phyloP scores from a whole-genome alignment of 2,797 vertebrate genomes.

The Denticeps clupeoides region DNA sequence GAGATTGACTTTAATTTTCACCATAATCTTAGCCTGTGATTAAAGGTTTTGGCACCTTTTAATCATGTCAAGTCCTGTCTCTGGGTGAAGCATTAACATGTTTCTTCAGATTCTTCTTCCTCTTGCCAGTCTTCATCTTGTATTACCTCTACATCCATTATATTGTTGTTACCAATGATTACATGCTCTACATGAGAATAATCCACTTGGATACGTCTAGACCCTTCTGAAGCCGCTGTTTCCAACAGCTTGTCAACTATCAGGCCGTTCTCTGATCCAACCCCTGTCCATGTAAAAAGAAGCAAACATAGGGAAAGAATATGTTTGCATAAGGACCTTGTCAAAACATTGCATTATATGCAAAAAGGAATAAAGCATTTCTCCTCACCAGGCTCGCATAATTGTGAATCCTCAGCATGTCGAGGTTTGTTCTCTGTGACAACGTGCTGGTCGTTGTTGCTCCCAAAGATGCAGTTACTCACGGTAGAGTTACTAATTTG shows the following conservation, averaged over 20 bases:
- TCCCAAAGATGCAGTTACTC: slow-evolving; percentile 49
- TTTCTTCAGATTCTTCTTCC: slow-evolving; percentile 2
- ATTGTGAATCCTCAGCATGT: slow-evolving; percentile 2
- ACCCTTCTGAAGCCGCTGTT: slow-evolving; percentile 15
- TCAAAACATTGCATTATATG: background rate
- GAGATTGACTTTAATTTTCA: too few relatives aligned
- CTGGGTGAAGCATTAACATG: background rate
- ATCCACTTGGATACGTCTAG: slow-evolving; percentile 33
- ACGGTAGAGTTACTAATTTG: slow-evolving; percentile 62
- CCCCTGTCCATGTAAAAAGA: slow-evolving; percentile 22
- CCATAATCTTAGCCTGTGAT: too few relatives aligned
- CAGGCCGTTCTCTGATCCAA: slow-evolving; percentile 5
- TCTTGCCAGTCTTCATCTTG: background rate
- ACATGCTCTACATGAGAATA: slow-evolving; percentile 43
- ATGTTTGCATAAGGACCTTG: too few relatives aligned
- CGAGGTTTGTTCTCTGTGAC: slow-evolving; percentile 33
- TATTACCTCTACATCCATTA: slow-evolving; percentile 35
- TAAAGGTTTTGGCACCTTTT: too few relatives aligned
- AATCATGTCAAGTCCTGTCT: background rate
- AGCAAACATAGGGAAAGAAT: background rate
- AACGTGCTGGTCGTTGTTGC: slow-evolving; percentile 18
- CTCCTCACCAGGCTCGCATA: background rate
- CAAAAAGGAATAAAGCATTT: background rate
- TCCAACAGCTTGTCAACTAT: slow-evolving; percentile 18
- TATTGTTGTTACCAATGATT: slow-evolving; percentile 57